A percentile compares a stretch with the other conserved stretches of the same genome.
Conservation (phyloP, 1,140 invertebrate genomes). For the Drosophila simulans region DNA sequence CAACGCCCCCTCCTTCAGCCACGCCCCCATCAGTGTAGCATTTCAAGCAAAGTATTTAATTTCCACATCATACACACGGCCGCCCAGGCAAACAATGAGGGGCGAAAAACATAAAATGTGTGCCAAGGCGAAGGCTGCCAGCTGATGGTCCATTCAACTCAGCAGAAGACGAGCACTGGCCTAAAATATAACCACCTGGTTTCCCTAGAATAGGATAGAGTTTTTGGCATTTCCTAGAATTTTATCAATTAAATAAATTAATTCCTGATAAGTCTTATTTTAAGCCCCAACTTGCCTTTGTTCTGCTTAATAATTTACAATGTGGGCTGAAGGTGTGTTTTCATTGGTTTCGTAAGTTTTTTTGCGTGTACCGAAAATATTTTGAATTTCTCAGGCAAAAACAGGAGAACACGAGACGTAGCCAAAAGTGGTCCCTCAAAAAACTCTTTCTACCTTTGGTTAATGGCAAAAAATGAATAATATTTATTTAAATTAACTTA, state of each 20-base stretch:
- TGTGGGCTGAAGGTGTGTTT: background rate
- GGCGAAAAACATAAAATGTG: conserved; percentile 61
- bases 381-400: background rate
- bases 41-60: conserved; percentile 82
- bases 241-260: too few species aligned
- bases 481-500: too few species aligned
- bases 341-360: background rate
- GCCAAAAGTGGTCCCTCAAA: conserved; percentile 14
- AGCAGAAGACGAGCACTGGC: background rate
- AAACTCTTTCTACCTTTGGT: conserved; percentile 49
- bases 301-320: too few species aligned
- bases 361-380: background rate
- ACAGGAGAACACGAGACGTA: conserved; percentile 40
- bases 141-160: conserved; percentile 32
- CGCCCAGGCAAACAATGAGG: conserved; percentile 58
- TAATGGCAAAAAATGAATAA: too few species aligned
- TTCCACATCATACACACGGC: conserved; percentile 69
- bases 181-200: background rate
- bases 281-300: too few species aligned
- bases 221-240: background rate
- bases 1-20: conserved; percentile 14
- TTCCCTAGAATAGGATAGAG: background rate
- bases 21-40: conserved; percentile 52
- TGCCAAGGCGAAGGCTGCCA: conserved; percentile 79
- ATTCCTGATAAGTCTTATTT: too few species aligned